Base-by-base conservation (phyloP, 2,797 vertebrate genomes). In the Clarias laeviceps region DNA sequence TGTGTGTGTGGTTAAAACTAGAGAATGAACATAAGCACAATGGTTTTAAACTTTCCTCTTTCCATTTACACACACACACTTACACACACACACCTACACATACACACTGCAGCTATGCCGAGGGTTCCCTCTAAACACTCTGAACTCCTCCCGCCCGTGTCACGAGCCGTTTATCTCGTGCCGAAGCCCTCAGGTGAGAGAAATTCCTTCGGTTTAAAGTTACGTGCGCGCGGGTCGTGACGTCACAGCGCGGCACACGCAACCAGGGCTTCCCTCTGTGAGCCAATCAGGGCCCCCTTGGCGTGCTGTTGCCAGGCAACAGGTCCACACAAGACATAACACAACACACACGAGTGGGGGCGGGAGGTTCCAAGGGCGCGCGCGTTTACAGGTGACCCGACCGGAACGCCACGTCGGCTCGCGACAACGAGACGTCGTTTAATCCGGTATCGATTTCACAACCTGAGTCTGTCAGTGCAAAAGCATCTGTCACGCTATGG, bases 191-290 rank as follows among this genome's bases (percentile, higher is more conserved):
- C 86, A 85, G 84, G 80, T 61, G 56, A 89, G 83, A 88, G 87
- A 68, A 54, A 84, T 88, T 83, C 83, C 82, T 84, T n/a, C 79
- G 61, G 78, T 85, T 82, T 66, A 29, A 32, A 89, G 90, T 88
- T 82, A 77, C 76, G 27, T 82, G 84, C 64, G 74, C 68, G 29
- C 83, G 14, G 37, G n/a, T 32, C 32, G 85, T 93, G 93, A 95
- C 93, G 92, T 96, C 94, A 95, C 59, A 0, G 32, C 0, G 3
- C 7, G 85, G 90, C 29, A 88, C 88, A 89, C 29, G 66, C 90
- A 88, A 37, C 5, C 18, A 85, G 94, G 94, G 89, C 91, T 94
- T 94, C 94, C 95, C 92, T 90, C 69, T 65, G 62, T 27, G 32
- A 70, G 7, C 56, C 89, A 89, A 56, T 12, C 15, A 84, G 94